Evolutionary conservation across 2,113 vertebrate species (phyloP), one percentile per base, ranked within the genome.

Genomic region (Cathartes aura): DNA sequence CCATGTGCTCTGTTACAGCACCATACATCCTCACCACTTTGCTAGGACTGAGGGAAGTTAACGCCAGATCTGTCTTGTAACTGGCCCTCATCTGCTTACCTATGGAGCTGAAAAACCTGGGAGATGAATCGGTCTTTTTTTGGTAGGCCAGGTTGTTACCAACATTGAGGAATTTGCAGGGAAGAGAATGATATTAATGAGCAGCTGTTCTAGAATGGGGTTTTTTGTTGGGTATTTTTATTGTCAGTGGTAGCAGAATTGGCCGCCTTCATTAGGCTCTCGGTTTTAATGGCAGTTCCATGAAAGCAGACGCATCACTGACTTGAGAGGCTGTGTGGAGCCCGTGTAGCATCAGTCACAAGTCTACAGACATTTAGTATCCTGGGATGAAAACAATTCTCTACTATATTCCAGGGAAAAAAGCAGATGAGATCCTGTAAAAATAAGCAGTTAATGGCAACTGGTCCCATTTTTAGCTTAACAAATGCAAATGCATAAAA

Each of bases 221-320:
- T 4, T 9, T 72, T 90, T 15, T 6, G 6, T 32, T 59, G 63
- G n/a, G 2, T 43, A 4, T 27, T 62, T 43, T 53, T 53, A 9
- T 45, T 27, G 23, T 43, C 11, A 24, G 40, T 10, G 5, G 29
- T 38, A 68, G 34, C 62, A 53, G 75, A 66, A 38, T 3, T 47
- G 26, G 27, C 40, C 15, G 18, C 47, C 20, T 29, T 60, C 45
- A 2, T 38, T 36, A 50, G 0, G 26, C 52, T 63, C 11, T 8
- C 29, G 42, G 26, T 66, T 55, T 82, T 50, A n/a, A 5, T 26
- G 27, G 47, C 47, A 32, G 3, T 74, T 90, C 56, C 3, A 1
- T 42, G 42, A 53, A 19, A 15, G 38, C 11, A 38, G 55, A 47
- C 1, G 0, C 0, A 0, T 36, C 55, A 7, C 45, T 56, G 23